Evolutionary conservation across 2,888 invertebrate genomes (phyloP).

Genomic region (Lasioglossum vierecki): DNA sequence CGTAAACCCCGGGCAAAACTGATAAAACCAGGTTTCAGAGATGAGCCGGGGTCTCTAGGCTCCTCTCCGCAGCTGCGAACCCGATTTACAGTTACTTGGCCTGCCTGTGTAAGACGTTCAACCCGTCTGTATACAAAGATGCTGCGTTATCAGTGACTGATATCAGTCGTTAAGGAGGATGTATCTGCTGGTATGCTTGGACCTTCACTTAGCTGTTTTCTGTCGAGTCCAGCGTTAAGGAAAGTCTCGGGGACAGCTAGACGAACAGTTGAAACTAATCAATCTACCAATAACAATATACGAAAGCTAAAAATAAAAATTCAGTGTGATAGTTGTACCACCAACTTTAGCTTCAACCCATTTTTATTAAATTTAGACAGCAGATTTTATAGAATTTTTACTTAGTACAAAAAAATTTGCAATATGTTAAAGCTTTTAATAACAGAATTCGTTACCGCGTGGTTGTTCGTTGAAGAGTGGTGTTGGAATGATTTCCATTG

Average conservation of each 20-base stretch:
- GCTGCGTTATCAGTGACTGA: constrained; percentile 49
- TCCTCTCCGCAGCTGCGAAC: constrained; percentile 58
- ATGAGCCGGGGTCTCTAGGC: constrained; percentile 50
- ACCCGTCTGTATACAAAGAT: constrained; percentile 37
- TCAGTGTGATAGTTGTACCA: background rate
- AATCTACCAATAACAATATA: background rate
- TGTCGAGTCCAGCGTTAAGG: background rate
- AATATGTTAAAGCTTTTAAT: background rate
- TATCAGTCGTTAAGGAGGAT: constrained; percentile 42
- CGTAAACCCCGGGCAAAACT: constrained; percentile 65
- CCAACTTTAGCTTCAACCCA: background rate
- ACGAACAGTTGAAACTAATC: background rate
- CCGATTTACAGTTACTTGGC: constrained; percentile 77
- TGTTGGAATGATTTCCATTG: background rate
- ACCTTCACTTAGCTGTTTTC: background rate
- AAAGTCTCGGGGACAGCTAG: background rate
- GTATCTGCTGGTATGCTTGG: constrained; percentile 23
- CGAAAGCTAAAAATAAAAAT: background rate
- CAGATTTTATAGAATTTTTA: background rate
- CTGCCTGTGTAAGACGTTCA: constrained; percentile 60
- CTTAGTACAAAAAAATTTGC: background rate
- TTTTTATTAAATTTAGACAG: no score
- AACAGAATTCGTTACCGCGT: no score
- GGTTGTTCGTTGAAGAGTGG: background rate
- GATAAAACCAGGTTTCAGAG: constrained; percentile 67